Percentiles rank a stretch among this genome's conserved stretches.
Conservation (phyloP, 2,888 invertebrate species). For the Hermaeophaga mercurialis region DNA sequence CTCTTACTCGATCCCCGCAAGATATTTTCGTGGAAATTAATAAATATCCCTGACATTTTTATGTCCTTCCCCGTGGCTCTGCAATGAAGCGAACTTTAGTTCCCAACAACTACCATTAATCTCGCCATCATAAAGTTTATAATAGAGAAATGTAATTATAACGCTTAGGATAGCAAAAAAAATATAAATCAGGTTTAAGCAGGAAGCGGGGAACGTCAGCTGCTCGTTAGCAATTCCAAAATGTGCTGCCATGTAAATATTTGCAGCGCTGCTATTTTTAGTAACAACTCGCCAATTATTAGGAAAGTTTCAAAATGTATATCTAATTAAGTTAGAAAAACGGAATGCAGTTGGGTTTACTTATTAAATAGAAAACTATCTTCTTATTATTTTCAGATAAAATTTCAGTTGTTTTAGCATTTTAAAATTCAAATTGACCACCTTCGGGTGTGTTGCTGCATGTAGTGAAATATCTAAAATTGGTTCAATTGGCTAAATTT, state of each 20-base stretch:
- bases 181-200: neutral
- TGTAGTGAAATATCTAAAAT: too few relatives aligned
- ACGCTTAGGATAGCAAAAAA: slow-evolving; percentile 8
- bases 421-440: too few relatives aligned
- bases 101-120: slow-evolving; percentile 24
- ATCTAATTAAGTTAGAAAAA: too few relatives aligned
- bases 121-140: slow-evolving; percentile 22
- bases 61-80: neutral
- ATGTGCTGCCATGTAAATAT: neutral
- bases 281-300: too few relatives aligned
- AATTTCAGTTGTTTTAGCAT: too few relatives aligned
- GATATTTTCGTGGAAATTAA: neutral
- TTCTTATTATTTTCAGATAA: too few relatives aligned
- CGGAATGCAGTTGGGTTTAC: too few relatives aligned
- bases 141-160: slow-evolving; percentile 20
- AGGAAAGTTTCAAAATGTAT: too few relatives aligned
- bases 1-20: neutral
- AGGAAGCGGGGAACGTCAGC: neutral
- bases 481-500: too few relatives aligned
- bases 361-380: too few relatives aligned
- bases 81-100: slow-evolving; percentile 21
- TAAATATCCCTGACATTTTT: slow-evolving; percentile 9
- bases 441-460: too few relatives aligned
- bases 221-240: neutral
- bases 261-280: too few relatives aligned